These are phyloP conservation scores for Euzetes globulus DNA, from an alignment of 2,888 invertebrate species.

Conservation along the genomic window DNA sequence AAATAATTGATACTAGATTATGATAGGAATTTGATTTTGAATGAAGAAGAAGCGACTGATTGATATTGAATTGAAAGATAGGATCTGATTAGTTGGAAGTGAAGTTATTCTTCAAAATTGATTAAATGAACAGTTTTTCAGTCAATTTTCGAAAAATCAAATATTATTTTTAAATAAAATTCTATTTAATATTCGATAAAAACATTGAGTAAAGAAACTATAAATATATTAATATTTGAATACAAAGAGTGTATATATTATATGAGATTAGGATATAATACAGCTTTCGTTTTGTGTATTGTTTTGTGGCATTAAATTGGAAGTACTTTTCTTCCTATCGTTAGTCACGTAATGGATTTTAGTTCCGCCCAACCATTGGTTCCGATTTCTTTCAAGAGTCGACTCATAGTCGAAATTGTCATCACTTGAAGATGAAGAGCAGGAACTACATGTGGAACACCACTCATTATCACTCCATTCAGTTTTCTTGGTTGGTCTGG, in stretches of 20 bases:
- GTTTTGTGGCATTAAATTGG: neutral
- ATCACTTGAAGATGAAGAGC: conserved; percentile 33
- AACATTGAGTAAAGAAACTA: no score
- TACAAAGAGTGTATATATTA: neutral
- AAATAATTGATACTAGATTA: no score
- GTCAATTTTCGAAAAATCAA: no score
- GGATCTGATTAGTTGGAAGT: no score
- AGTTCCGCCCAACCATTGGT: conserved; percentile 29
- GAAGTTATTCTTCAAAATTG: no score
- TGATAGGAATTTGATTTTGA: no score
- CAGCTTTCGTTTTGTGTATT: neutral
- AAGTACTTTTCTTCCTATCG: neutral
- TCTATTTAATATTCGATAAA: no score
- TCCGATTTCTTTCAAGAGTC: neutral
- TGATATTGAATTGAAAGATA: no score
- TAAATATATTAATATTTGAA: neutral
- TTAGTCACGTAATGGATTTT: conserved; percentile 21
- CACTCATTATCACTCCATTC: conserved; percentile 18
- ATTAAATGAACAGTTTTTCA: no score
- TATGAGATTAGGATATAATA: neutral
- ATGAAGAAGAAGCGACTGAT: no score
- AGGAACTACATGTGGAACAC: conserved; percentile 26
- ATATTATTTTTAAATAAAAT: no score
- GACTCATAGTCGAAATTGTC: conserved; percentile 32
- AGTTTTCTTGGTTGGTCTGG: neutral